These are phyloP conservation scores for Etheostoma perlongum DNA, from an alignment of 2,797 vertebrate species.

Conservation along the genomic window DNA sequence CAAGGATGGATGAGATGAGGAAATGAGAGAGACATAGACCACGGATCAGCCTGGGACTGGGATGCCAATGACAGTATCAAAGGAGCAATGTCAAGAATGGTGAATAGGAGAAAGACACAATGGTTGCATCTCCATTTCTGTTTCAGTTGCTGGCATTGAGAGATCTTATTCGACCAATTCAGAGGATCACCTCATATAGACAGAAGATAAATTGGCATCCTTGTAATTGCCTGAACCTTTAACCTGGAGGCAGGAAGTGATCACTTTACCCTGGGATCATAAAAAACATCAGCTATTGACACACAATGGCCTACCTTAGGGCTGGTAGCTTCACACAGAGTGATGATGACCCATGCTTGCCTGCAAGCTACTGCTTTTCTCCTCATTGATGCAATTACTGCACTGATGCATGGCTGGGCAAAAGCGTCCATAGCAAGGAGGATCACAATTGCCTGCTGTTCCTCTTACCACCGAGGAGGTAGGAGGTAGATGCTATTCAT, in stretches of 20 bases:
- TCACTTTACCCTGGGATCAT: constrained; percentile 71
- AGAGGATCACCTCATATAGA: constrained; percentile 37
- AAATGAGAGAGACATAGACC: constrained; percentile 71
- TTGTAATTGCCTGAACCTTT: constrained; percentile 71
- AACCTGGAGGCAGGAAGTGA: constrained; percentile 70
- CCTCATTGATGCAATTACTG: constrained; percentile 79
- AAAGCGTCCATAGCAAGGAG: constrained; percentile 38
- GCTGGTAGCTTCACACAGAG: constrained; percentile 71
- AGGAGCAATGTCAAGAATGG: constrained; percentile 37
- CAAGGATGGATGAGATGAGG: constrained; percentile 78
- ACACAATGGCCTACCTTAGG: constrained; percentile 73
- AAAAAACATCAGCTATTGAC: constrained; percentile 72
- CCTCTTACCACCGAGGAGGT: constrained; percentile 9
- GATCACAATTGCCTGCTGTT: constrained; percentile 32
- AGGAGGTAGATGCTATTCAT: background rate
- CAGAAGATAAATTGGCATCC: constrained; percentile 62
- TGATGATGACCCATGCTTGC: constrained; percentile 74
- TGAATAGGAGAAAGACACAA: constrained; percentile 23
- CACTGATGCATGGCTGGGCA: constrained; percentile 57
- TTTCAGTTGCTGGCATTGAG: constrained; percentile 6
- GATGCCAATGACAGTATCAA: constrained; percentile 49
- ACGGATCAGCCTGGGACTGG: constrained; percentile 41
- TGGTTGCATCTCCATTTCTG: constrained; percentile 20
- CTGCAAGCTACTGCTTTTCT: constrained; percentile 64
- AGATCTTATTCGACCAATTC: constrained; percentile 28